Base-by-base conservation (phyloP, 1,140 invertebrate genomes). In the Halyomorpha halys region DNA sequence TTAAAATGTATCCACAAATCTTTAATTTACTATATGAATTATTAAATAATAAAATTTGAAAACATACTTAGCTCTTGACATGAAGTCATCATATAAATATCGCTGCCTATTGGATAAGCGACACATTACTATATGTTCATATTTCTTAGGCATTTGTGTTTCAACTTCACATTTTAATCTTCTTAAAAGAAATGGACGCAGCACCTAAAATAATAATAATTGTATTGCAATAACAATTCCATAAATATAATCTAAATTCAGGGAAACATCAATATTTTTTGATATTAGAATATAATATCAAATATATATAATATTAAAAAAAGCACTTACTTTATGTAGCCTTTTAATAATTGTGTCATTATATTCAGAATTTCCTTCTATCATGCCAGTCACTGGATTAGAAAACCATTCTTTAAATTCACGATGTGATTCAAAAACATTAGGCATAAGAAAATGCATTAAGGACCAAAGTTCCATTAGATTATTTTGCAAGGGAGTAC, bases 401-500 rank as follows among this genome's bases (percentile, higher is more conserved):
- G 91, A 92, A 80, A 99, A 99, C 97, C 97, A 99, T 76, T 98
- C 95, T 75, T 95, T 94, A 72, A 92, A 98, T 76, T 98, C 94
- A 59, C 86, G 81, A 77, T 99, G 96, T 21, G 95, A 98, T 70
- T 95, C 90, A 80, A 99, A 99, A 64, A 99, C 91, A 78, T 96
- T 87, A 51, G 97, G 97, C 97, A 99, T 99, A 11, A 99, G 81
- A 78, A 99, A 99, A 79, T 99, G 97, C 94, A 99, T 97, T 15
- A 99, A 76, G 6, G 97, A 98, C 97, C 97, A 99, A 61, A 99
- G 78, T 78, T 99, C 97, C 92, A 98, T 97, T 64, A 99, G 77
- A 77, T 93, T 97, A 76, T 99, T 99, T 79, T 99, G 97, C 64
- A 99, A 81, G 27, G 97, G 97, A 39, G 97, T 99, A 67, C 97